phyloP scores from a whole-genome alignment of 2,888 invertebrate species.

The Eupithecia pulchellata region DNA sequence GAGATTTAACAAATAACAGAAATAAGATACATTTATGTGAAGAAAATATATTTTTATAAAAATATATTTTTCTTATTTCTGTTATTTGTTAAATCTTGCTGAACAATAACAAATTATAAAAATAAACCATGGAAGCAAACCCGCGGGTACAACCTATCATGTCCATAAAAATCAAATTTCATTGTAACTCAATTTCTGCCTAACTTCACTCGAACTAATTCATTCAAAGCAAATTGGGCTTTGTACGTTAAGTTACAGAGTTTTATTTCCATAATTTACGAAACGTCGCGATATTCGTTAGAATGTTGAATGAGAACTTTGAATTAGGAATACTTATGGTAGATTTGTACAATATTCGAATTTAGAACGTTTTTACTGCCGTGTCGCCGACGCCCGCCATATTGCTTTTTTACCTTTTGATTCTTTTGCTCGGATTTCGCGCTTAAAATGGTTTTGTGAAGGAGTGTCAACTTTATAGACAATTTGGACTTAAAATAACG shows the following conservation, averaged over 20 bases:
- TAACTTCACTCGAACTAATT: conserved; percentile 20
- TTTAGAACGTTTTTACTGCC: conserved; percentile 1
- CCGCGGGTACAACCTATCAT: background rate
- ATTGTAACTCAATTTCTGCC: conserved; percentile 20
- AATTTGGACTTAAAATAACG: background rate
- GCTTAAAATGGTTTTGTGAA: background rate
- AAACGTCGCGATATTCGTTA: background rate
- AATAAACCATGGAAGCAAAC: background rate
- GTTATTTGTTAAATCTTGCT: no score
- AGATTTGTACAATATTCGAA: conserved; percentile 14
- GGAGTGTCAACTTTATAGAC: background rate
- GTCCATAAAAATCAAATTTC: conserved; percentile 22
- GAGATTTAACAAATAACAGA: no score
- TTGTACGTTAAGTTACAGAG: conserved; percentile 13
- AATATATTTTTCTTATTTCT: no score
- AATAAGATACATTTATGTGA: no score
- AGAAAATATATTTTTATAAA: no score
- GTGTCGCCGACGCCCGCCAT: background rate
- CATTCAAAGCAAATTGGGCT: conserved; percentile 24
- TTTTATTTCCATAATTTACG: conserved; percentile 20
- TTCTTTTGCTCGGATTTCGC: background rate
- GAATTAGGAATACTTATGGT: conserved; percentile 18
- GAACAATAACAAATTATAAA: no score
- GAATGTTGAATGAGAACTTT: conserved; percentile 3
- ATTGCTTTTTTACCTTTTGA: background rate